phyloP scores from a whole-genome alignment of 2,797 vertebrate species.

The Propithecus perrieri region DNA sequence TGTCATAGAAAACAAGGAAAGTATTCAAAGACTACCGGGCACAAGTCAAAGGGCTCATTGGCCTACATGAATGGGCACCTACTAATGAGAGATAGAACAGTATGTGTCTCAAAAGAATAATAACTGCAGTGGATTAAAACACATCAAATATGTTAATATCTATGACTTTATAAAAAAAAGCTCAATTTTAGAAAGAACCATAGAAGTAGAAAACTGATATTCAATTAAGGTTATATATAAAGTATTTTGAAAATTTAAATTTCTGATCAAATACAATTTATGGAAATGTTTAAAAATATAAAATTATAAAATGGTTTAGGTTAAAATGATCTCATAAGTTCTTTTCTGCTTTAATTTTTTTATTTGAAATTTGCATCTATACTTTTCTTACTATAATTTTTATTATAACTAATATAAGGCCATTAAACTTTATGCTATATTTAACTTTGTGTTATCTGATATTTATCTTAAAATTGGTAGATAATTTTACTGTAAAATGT shows the following conservation, averaged over 20 bases:
- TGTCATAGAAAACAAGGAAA: neutral
- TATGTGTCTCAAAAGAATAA: neutral
- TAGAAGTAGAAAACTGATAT: slow-evolving; percentile 5
- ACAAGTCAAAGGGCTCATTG: neutral
- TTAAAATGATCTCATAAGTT: neutral
- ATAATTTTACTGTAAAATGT: slow-evolving; percentile 33
- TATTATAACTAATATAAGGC: neutral
- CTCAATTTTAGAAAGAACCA: neutral
- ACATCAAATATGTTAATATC: neutral
- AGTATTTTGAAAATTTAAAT: slow-evolving; percentile 15
- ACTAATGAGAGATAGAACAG: neutral
- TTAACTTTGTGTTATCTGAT: neutral
- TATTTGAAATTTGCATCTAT: slow-evolving; percentile 18
- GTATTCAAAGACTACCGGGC: neutral
- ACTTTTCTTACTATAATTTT: neutral
- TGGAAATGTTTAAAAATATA: slow-evolving; percentile 17
- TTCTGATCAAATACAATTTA: neutral
- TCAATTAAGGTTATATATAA: neutral
- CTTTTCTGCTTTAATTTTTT: slow-evolving; percentile 47
- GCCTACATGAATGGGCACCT: neutral
- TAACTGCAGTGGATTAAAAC: neutral
- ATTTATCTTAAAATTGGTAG: slow-evolving; percentile 42
- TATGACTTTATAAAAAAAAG: neutral
- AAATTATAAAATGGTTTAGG: slow-evolving; percentile 17
- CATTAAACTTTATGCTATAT: neutral